Conservation (phyloP, 2,888 invertebrate genomes). For the Cenopis cana region DNA sequence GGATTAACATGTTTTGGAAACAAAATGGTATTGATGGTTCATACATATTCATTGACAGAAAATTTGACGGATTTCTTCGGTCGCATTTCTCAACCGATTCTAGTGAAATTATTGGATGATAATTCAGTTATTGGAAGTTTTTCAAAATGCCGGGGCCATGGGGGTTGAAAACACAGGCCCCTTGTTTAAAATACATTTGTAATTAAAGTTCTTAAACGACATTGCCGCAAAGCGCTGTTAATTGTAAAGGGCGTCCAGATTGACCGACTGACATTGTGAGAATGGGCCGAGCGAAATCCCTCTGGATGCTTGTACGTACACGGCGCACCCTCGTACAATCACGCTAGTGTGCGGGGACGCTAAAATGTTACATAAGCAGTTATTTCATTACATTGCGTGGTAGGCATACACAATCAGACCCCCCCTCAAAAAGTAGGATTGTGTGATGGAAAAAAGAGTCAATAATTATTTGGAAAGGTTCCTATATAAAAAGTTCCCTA, state of each 20-base stretch:
- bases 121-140: no score
- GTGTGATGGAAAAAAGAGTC: not conserved
- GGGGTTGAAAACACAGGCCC: no score
- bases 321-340: conserved; percentile 15
- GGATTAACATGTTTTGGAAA: not conserved
- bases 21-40: no score
- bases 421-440: not conserved
- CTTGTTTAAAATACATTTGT: not conserved
- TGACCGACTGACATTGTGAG: conserved; percentile 52
- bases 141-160: no score
- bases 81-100: no score
- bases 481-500: no score
- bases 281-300: conserved; percentile 52
- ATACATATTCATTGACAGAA: no score
- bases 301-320: conserved; percentile 47
- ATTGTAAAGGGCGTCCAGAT: conserved; percentile 47
- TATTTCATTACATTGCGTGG: conserved; percentile 2
- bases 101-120: no score
- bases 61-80: no score
- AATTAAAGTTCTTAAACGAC: not conserved
- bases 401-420: not conserved
- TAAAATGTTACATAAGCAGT: conserved; percentile 34
- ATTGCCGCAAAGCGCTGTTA: conserved; percentile 22
- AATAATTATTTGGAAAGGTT: no score
- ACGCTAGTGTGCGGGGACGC: conserved; percentile 34